phyloP scores from a whole-genome alignment of 2,888 invertebrate genomes.

The Campopleginae sp. region DNA sequence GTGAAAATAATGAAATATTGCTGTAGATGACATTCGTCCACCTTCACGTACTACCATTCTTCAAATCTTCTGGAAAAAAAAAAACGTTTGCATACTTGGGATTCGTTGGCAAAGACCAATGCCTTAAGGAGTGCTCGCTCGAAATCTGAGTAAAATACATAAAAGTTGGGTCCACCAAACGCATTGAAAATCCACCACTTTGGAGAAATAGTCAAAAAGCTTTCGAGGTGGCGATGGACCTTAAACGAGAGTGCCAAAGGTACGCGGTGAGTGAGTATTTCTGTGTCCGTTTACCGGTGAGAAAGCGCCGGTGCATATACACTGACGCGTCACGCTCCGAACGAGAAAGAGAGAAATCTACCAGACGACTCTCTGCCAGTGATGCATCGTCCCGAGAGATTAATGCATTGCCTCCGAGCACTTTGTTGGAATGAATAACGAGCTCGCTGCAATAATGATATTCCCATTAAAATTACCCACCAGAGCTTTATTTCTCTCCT shows the following conservation, averaged over 20 bases:
- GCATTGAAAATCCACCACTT: conserved; percentile 8
- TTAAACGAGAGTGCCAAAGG: neutral
- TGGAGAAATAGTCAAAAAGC: conserved; percentile 30
- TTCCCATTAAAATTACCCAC: conserved; percentile 80
- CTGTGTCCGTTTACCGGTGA: conserved; percentile 60
- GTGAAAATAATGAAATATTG: conserved; percentile 16
- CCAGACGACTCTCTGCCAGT: conserved; percentile 68
- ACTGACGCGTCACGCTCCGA: conserved; percentile 26
- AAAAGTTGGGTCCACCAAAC: conserved; percentile 4
- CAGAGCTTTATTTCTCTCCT: conserved; percentile 75
- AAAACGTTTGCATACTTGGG: neutral
- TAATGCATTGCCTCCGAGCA: conserved; percentile 79
- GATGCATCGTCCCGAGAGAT: conserved; percentile 81
- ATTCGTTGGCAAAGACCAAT: conserved; percentile 6
- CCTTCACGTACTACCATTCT: neutral
- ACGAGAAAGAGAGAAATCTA: conserved; percentile 54
- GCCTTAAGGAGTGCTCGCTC: conserved; percentile 19
- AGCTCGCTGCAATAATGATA: conserved; percentile 79
- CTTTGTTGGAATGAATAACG: conserved; percentile 81
- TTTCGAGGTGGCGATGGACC: conserved; percentile 32
- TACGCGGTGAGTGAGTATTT: conserved; percentile 4
- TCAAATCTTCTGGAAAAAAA: neutral
- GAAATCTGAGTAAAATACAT: conserved; percentile 26
- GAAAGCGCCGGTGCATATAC: conserved; percentile 46
- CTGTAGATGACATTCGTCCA: neutral